Base-by-base conservation (phyloP, 1,140 invertebrate species). In the Parapsyche elsis region DNA sequence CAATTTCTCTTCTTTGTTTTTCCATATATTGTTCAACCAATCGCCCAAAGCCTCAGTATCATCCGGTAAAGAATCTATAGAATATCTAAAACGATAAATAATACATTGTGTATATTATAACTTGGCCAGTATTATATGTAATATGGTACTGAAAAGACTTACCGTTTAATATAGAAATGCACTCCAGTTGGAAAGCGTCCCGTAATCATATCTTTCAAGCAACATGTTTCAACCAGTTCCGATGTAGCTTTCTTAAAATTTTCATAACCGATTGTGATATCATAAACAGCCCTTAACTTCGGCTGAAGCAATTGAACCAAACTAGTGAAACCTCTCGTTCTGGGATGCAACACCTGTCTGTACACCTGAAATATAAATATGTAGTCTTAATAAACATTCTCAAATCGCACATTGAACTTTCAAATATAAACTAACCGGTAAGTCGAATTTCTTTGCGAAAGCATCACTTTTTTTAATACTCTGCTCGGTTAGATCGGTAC, bases 281-380 rank as follows among this genome's bases (percentile, higher is more conserved):
- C 95, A 85, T 96, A 96, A 23, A 96, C 89, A 0, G 94, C 92
- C 76, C 92, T 90, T 57, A 96, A 86, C 45, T 92, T 92, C 5
- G 91, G 87, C 44, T 89, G 87, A 78, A 93, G 88, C 84, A 96
- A 92, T 84, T 93, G 90, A 57, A 91, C 91, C 38, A 97, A 85
- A 84, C 92, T 95, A 46, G 90, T 90, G 87, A 97, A 97, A 0
- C 96, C 96, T 0, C 94, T 96, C 1, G 94, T 95, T 81, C 95
- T 92, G 0, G 96, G 96, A 87, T 97, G 95, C 0, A 98, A 87
- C 5, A 95, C 93, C 85, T 93, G 92, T 7, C 92, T 88, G 83
- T 96, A 96, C 59, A 88, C 86, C 86, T 91, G 85, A 86, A 64
- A 79, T 7, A 64, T 76, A 23, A 44, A 46, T 77, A 78, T 77